Conservation (phyloP, 2,888 invertebrate genomes). For the Tetragonisca angustula region DNA sequence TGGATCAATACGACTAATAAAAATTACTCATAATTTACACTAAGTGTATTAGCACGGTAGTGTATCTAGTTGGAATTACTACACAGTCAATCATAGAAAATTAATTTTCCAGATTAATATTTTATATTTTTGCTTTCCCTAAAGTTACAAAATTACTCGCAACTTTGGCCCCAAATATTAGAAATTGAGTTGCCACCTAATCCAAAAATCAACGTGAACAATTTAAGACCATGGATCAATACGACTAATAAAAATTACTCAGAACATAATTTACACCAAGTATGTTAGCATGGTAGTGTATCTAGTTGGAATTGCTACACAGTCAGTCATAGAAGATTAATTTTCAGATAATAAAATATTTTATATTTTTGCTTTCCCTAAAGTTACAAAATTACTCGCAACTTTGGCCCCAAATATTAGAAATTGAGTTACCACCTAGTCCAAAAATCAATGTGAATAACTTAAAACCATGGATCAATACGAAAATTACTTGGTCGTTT, state of each 20-base stretch:
- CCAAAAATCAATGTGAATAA: background rate
- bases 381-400: background rate
- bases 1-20: background rate
- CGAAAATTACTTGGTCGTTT: too few relatives aligned
- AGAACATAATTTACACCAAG: too few relatives aligned
- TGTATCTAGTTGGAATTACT: too few relatives aligned
- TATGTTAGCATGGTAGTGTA: too few relatives aligned
- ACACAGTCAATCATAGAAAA: too few relatives aligned
- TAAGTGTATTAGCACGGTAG: too few relatives aligned
- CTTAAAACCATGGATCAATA: background rate
- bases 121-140: background rate
- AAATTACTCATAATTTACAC: too few relatives aligned
- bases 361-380: background rate
- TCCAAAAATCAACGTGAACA: background rate
- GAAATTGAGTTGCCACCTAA: background rate
- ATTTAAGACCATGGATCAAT: background rate
- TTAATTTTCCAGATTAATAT: background rate
- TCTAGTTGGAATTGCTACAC: too few relatives aligned
- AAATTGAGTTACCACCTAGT: background rate
- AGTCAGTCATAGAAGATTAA: too few relatives aligned
- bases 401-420: background rate
- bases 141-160: background rate
- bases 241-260: background rate
- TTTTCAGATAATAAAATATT: background rate
- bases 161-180: background rate